phyloP scores from a whole-genome alignment of 2,797 vertebrate species.

The Lates japonicus region DNA sequence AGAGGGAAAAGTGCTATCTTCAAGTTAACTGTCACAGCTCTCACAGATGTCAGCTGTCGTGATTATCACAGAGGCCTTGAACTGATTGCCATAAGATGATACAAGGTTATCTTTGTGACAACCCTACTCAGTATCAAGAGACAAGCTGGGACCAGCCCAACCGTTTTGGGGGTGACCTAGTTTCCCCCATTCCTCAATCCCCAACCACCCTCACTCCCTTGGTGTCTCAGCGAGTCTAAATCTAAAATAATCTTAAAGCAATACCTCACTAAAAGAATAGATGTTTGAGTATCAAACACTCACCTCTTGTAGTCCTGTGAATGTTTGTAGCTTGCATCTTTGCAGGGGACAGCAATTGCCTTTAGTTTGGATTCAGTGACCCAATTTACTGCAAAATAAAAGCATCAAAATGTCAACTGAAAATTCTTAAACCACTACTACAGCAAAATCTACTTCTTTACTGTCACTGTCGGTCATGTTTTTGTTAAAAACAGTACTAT shows the following conservation, averaged over 20 bases:
- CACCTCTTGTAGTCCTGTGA: background rate
- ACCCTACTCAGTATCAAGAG: slow-evolving; percentile 1
- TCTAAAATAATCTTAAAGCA: background rate
- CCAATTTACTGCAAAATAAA: background rate
- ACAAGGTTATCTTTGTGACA: slow-evolving; percentile 24
- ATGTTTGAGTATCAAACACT: background rate
- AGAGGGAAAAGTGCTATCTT: slow-evolving; percentile 33
- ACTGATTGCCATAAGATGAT: slow-evolving; percentile 36
- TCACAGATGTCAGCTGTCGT: slow-evolving; percentile 53
- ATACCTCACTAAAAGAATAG: background rate
- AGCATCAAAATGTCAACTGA: background rate
- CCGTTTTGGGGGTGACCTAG: background rate
- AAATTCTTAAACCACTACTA: background rate
- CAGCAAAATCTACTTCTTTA: background rate
- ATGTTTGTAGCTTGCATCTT: background rate
- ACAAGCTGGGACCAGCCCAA: background rate
- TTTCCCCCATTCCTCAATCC: background rate
- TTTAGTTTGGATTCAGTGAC: background rate
- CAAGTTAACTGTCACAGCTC: slow-evolving; percentile 35
- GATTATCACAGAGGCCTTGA: slow-evolving; percentile 51
- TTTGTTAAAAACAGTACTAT: background rate
- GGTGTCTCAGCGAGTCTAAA: background rate
- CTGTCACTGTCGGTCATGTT: background rate
- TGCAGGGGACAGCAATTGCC: background rate
- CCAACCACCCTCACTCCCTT: background rate